Percentiles rank a stretch among this genome's conserved stretches.
phyloP scores from a whole-genome alignment of 1,140 invertebrate genomes.

The Cherax quadricarinatus region DNA sequence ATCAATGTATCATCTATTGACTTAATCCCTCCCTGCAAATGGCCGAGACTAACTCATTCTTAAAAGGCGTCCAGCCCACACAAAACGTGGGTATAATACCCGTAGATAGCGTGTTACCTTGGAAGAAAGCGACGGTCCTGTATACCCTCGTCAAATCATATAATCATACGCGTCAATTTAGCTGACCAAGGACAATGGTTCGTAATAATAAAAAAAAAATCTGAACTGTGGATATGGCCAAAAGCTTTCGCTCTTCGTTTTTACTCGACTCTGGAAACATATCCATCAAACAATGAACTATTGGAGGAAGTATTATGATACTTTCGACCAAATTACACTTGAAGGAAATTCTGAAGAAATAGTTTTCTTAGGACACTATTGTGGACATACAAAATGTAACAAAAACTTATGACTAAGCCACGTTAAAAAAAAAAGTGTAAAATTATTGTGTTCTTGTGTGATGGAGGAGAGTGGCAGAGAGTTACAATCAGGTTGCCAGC shows the following conservation, averaged over 20 bases:
- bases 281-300: too few relatives aligned
- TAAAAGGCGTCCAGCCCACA: neutral
- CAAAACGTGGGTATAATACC: neutral
- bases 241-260: too few relatives aligned
- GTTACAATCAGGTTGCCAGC: slow-evolving; percentile 21
- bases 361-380: too few relatives aligned
- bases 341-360: too few relatives aligned
- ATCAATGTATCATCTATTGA: slow-evolving; percentile 11
- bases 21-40: slow-evolving; percentile 20
- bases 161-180: slow-evolving; percentile 43
- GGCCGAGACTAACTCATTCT: neutral
- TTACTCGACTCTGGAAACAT: too few relatives aligned
- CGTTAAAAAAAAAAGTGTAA: neutral
- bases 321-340: too few relatives aligned
- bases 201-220: slow-evolving; percentile 13
- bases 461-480: slow-evolving; percentile 44
- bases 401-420: neutral
- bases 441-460: slow-evolving; percentile 27
- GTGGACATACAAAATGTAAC: neutral
- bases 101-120: slow-evolving; percentile 24
- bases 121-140: slow-evolving; percentile 7
- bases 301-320: too few relatives aligned
- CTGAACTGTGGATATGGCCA: too few relatives aligned
- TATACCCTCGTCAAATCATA: slow-evolving; percentile 51
- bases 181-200: slow-evolving; percentile 45